Conservation (phyloP, 1,140 invertebrate genomes). For the Drosophila teissieri region DNA sequence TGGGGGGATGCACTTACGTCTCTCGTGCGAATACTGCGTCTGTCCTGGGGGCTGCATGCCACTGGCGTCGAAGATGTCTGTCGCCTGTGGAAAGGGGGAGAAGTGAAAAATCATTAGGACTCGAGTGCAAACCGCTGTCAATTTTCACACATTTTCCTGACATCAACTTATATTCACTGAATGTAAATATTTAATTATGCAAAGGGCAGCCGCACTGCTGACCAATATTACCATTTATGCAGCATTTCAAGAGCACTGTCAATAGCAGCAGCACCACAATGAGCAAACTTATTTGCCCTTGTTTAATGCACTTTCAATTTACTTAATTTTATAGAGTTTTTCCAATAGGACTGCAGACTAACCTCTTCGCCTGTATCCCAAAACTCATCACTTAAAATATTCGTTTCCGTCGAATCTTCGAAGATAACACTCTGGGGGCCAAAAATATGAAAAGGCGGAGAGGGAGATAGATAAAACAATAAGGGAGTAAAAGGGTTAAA, state of each 20-base stretch:
- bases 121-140: conserved; percentile 62
- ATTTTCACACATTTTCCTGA: conserved; percentile 8
- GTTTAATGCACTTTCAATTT: conserved; percentile 12
- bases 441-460: conserved; percentile 7
- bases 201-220: conserved; percentile 40
- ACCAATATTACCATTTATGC: conserved; percentile 38
- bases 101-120: conserved; percentile 57
- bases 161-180: conserved; percentile 52
- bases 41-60: conserved; percentile 76
- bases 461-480: conserved; percentile 12
- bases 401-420: conserved; percentile 30
- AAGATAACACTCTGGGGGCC: background rate
- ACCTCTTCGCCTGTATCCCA: conserved; percentile 29
- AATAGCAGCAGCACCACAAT: conserved; percentile 39
- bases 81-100: conserved; percentile 58
- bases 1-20: conserved; percentile 70
- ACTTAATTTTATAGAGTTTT: conserved; percentile 11
- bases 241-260: conserved; percentile 45
- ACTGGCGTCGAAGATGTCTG: conserved; percentile 78
- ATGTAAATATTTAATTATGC: conserved; percentile 62
- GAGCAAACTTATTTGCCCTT: conserved; percentile 4
- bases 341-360: conserved; percentile 11
- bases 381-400: conserved; percentile 32
- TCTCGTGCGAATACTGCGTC: conserved; percentile 71
- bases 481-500: background rate